Evolutionary conservation across 2,113 vertebrate genomes (phyloP), one percentile per base, ranked within the genome.

Genomic region (Oenanthe melanoleuca): DNA sequence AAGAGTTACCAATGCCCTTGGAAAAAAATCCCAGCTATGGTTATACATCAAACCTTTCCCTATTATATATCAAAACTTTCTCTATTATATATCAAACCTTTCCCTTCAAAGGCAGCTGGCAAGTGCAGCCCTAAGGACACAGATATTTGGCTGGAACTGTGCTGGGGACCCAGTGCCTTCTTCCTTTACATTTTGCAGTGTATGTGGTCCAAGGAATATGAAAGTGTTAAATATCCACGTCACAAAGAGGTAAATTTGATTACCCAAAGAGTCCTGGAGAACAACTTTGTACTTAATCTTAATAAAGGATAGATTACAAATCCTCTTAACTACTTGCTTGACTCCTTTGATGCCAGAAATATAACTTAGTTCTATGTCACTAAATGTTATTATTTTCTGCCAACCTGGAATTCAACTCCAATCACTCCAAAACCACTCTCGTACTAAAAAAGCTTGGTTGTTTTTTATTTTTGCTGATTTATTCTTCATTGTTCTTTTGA

Each of bases 361-460:
- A 65, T 55, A 74, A 87, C 40, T 94, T 92, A 93, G 34, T 95
- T 94, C 93, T 84, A 88, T 86, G 67, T 89, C 52, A 87, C 66
- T 87, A 91, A 84, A 96, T 90, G 71, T 88, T 94, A 84, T 67
- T 96, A 94, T 87, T 95, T 95, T 37, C 74, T 93, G 86, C 83
- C 78, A 92, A 65, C 50, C 52, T 95, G 38, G 57, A 97, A 94
- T 96, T 97, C 66, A 77, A 86, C 44, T 94, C 88, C 60, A 40
- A 85, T 69, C 63, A 74, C 49, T 92, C 52, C 86, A 82, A 88
- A 96, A 85, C 11, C 15, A 49, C 11, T 50, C 49, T 55, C 70
- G 81, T 83, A 93, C 93, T 95, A 83, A 93, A 96, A 60, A 71
- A 75, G 14, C 3, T n/a, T 26, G 2, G 2, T 12, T 42, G 20